phyloP scores from a whole-genome alignment of 2,113 vertebrate species.

The Clarias gariepinus region DNA sequence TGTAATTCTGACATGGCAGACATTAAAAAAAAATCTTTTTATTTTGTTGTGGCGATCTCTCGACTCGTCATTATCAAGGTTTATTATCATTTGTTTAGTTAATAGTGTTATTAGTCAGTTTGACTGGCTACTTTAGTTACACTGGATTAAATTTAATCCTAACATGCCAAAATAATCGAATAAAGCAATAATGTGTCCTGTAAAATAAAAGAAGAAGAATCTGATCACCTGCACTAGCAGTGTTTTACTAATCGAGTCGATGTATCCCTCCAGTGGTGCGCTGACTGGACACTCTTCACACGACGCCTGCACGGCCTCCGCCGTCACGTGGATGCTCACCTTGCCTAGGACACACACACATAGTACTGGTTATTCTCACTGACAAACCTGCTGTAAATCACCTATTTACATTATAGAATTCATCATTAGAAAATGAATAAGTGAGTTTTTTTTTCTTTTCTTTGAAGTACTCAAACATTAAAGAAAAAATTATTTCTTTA shows the following conservation, averaged over 20 bases:
- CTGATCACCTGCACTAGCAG: slow-evolving; percentile 78
- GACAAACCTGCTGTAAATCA: background rate
- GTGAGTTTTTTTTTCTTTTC: too few relatives aligned
- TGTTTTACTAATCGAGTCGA: slow-evolving; percentile 72
- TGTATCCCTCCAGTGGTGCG: slow-evolving; percentile 66
- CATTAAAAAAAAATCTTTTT: background rate
- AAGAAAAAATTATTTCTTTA: too few relatives aligned
- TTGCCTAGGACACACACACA: slow-evolving; percentile 63
- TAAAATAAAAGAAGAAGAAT: background rate
- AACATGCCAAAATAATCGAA: background rate
- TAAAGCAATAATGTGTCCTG: background rate
- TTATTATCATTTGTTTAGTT: background rate
- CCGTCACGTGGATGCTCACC: slow-evolving; percentile 72
- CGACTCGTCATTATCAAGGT: background rate
- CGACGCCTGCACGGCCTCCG: slow-evolving; percentile 65
- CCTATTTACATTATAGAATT: background rate
- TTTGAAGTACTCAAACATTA: too few relatives aligned
- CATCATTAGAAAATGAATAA: too few relatives aligned
- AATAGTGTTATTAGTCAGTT: background rate
- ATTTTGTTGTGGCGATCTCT: background rate
- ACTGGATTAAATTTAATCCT: background rate
- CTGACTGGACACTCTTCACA: slow-evolving; percentile 66
- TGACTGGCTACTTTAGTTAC: background rate
- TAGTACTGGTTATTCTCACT: background rate
- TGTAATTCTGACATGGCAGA: background rate